Conservation (phyloP, 2,888 invertebrate genomes). For the Campoplex capitator region DNA sequence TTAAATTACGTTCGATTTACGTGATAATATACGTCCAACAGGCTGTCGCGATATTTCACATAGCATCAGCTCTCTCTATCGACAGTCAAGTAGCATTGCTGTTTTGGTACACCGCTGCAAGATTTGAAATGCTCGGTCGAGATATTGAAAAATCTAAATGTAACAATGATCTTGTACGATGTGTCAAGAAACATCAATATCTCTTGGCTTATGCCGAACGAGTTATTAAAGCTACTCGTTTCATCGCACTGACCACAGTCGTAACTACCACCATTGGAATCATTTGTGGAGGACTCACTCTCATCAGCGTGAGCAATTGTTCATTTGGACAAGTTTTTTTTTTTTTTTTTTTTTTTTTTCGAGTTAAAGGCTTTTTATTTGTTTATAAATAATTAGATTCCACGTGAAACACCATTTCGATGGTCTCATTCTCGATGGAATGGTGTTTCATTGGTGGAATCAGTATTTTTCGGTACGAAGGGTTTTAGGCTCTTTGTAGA, state of each 20-base stretch:
- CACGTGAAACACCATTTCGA: background rate
- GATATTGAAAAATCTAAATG: constrained; percentile 64
- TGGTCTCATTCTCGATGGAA: background rate
- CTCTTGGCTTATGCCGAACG: constrained; percentile 68
- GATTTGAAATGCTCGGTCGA: constrained; percentile 75
- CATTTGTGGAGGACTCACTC: constrained; percentile 69
- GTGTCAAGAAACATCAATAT: constrained; percentile 73
- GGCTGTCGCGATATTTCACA: constrained; percentile 72
- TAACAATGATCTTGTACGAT: constrained; percentile 66
- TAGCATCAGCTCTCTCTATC: constrained; percentile 69
- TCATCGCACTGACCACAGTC: constrained; percentile 75
- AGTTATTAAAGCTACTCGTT: constrained; percentile 68
- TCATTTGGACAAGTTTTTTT: background rate
- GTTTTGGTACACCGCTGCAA: constrained; percentile 75
- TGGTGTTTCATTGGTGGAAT: background rate
- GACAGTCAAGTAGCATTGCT: constrained; percentile 75
- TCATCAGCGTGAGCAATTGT: constrained; percentile 65
- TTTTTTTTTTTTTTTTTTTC: background rate
- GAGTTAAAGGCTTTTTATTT: too few species aligned
- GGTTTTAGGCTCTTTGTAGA: background rate
- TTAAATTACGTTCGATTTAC: constrained; percentile 65
- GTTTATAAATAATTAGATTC: too few species aligned
- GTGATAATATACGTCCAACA: constrained; percentile 74
- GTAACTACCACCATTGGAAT: constrained; percentile 73
- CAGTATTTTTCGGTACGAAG: background rate